A percentile compares a stretch with the other conserved stretches of the same genome.
These are phyloP conservation scores for Acleris emargana DNA, from an alignment of 2,888 invertebrate species.

Conservation along the genomic window DNA sequence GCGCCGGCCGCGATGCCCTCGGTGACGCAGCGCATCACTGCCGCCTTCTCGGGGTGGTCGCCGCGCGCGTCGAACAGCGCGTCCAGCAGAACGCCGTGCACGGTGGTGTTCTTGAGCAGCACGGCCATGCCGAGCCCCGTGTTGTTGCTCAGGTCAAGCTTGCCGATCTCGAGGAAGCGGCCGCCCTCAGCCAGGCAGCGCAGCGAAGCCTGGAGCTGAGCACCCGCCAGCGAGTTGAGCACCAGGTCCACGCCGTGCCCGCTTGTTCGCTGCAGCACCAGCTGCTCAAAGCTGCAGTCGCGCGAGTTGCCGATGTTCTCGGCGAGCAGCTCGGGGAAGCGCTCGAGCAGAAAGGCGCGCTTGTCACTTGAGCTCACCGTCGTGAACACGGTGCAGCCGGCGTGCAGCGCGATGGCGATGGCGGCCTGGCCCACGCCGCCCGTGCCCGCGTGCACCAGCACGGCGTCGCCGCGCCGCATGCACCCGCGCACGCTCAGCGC, in stretches of 20 bases:
- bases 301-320: slow-evolving; percentile 95
- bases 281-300: slow-evolving; percentile 95
- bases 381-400: slow-evolving; percentile 95
- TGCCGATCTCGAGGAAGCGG: slow-evolving; percentile 98
- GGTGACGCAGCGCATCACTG: slow-evolving; percentile 89
- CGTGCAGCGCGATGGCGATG: slow-evolving; percentile 94
- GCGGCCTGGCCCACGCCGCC: slow-evolving; percentile 99
- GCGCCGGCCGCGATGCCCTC: slow-evolving; percentile 95
- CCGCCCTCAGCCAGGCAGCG: slow-evolving; percentile 96
- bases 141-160: slow-evolving; percentile 97
- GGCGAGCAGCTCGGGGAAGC: slow-evolving; percentile 91
- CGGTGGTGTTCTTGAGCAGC: slow-evolving; percentile 97
- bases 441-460: slow-evolving; percentile 97
- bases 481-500: slow-evolving; percentile 94
- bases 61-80: slow-evolving; percentile 91
- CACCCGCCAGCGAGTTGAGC: slow-evolving; percentile 97
- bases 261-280: slow-evolving; percentile 91
- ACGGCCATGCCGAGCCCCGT: slow-evolving; percentile 96
- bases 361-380: slow-evolving; percentile 96
- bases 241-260: slow-evolving; percentile 97
- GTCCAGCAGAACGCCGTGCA: slow-evolving; percentile 98
- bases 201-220: slow-evolving; percentile 96
- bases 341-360: slow-evolving; percentile 92
- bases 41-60: slow-evolving; percentile 85
- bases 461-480: slow-evolving; percentile 91